Percentiles rank a stretch among this genome's conserved stretches.
Evolutionary conservation across 2,888 invertebrate genomes (phyloP).

Genomic region (Tribolium freemani): DNA sequence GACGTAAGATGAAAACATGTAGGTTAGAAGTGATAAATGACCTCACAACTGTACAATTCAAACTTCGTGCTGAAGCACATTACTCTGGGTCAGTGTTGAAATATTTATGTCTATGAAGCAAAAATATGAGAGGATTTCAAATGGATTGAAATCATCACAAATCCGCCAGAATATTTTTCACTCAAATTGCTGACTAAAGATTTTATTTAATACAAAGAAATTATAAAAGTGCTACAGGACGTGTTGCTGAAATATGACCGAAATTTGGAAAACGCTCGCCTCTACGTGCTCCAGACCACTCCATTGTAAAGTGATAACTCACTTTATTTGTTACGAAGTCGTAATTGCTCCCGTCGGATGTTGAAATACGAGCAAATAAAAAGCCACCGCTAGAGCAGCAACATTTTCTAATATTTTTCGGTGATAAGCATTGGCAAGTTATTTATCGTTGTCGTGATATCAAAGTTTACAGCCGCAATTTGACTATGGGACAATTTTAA

Average conservation of each 20-base stretch:
- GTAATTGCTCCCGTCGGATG: constrained; percentile 8
- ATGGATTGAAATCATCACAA: constrained; percentile 10
- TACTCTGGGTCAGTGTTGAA: constrained; percentile 33
- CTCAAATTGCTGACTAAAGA: neutral
- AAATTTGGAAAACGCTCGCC: neutral
- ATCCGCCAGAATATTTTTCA: neutral
- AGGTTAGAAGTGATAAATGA: constrained; percentile 32
- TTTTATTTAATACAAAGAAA: no score
- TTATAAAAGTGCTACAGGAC: neutral
- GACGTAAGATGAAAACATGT: constrained; percentile 24
- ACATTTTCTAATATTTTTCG: neutral
- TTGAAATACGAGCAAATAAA: neutral
- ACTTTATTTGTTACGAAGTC: constrained; percentile 2
- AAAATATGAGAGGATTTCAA: constrained; percentile 10
- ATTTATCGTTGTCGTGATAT: neutral
- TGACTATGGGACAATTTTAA: constrained; percentile 11
- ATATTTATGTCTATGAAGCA: constrained; percentile 23
- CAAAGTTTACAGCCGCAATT: neutral
- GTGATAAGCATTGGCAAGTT: constrained; percentile 8
- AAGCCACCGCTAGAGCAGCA: neutral
- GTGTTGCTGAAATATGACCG: neutral
- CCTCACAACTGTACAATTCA: constrained; percentile 21
- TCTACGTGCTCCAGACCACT: neutral
- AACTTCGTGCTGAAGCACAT: constrained; percentile 24
- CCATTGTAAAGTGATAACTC: neutral